A percentile compares a stretch with the other conserved stretches of the same genome.
Conservation (phyloP, 2,888 invertebrate species). For the Drosophila formosana region DNA sequence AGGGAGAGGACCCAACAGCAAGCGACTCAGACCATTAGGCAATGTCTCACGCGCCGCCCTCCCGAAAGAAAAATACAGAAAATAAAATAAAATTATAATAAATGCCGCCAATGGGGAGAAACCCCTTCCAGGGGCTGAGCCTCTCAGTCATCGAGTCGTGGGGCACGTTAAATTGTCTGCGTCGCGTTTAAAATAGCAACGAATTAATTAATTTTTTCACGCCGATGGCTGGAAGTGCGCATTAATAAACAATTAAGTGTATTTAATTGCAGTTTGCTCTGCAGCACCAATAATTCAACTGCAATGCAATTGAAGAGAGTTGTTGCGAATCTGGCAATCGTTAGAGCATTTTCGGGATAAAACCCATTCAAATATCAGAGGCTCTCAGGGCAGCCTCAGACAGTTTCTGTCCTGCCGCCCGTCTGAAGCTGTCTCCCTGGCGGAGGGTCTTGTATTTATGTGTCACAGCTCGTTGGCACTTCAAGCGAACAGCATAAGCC, state of each 20-base stretch:
- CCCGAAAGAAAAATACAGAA: background rate
- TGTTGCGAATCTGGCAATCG: constrained; percentile 5
- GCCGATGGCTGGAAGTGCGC: constrained; percentile 62
- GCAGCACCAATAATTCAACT: background rate
- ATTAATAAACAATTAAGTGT: constrained; percentile 77
- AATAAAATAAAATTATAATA: constrained; percentile 4
- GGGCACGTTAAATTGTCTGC: constrained; percentile 69
- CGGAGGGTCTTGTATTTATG: constrained; percentile 12
- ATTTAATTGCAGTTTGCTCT: constrained; percentile 63
- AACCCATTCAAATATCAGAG: background rate
- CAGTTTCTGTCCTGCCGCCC: background rate
- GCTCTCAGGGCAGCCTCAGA: background rate
- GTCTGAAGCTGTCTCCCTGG: background rate
- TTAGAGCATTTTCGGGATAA: constrained; percentile 10
- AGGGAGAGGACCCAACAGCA: constrained; percentile 20
- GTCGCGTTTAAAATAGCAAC: constrained; percentile 74
- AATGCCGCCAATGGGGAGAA: constrained; percentile 9
- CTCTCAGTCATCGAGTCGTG: constrained; percentile 26
- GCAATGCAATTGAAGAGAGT: background rate
- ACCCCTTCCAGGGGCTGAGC: constrained; percentile 1
- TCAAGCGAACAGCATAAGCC: constrained; percentile 51
- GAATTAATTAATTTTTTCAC: constrained; percentile 75
- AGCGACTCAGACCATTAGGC: constrained; percentile 49
- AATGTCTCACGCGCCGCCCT: constrained; percentile 43
- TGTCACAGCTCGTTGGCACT: constrained; percentile 44